Base-by-base conservation (phyloP, 35 echinoderm and acorn worm species). In the Strongylocentrotus purpuratus region DNA sequence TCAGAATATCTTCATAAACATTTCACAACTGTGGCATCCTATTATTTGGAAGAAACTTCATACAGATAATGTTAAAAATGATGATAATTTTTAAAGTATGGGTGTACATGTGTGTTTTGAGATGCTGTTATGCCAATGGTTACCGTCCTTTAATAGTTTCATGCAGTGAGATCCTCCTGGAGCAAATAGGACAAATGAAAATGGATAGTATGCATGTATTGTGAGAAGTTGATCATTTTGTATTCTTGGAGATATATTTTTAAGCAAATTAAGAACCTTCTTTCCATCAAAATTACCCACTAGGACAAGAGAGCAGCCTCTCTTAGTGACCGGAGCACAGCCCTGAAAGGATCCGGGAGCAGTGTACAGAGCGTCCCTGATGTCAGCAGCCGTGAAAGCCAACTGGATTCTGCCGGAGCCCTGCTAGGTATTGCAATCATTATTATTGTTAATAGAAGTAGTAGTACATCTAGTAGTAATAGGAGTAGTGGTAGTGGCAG, bases 391-490 rank as follows among this genome's bases (percentile, higher is more conserved):
- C 65, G 96, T 25, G 33, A 92, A 28, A 97, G 97, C 46, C 97
- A 96, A 61, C 60, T 99, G 90, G 97, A 98, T 59, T 99, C 98
- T 13, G 98, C 98, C 0, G 97, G 97, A 17, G 96, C 92, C 33
- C 46, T 97, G 22, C 61, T 94, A 31, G 88, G 94, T 22, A 50
- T 86, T 25, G 11, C 2, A 41, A 41, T 41, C 35, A 41, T 41
- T 41, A 41, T 41, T n/a, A 55, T 14, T 55, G 14, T 55, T 8
- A 55, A 14, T 55, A 55, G 50, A 55, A 55, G 50, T 55, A 55
- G 50, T 55, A 55, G 8, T 55, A 55, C 4, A 1, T 10, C 1
- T 55, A 55, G 50, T 55, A 55, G 50, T 55, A 55, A 55, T 55
- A 55, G 50, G 0, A 55, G n/a, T n/a, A n/a, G 35, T 59, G 52